Evolutionary conservation across 2,888 invertebrate genomes (phyloP), one percentile per base, ranked within the genome.

Genomic region (Luffia ferchaultella): DNA sequence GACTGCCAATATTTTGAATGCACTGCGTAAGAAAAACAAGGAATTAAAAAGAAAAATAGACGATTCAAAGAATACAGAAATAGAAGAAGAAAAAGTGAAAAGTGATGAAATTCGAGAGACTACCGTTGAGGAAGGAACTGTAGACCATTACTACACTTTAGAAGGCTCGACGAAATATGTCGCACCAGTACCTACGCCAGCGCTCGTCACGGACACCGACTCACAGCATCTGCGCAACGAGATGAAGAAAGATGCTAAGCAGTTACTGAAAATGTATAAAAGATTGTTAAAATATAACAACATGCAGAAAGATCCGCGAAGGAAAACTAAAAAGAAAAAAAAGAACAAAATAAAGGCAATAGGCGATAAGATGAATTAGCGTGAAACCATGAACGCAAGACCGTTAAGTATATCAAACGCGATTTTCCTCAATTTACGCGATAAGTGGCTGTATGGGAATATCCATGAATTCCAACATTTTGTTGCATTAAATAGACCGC

Each of bases 21-120:
- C 87, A 16, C 66, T 88, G n/a, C 71, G 89, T 53, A 87, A 87
- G 58, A 88, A 88, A 62, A 86, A 87, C 56, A 80, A 64, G 58
- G 73, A 84, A 52, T 56, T 85, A 1, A 84, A 83, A 56, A 73
- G 64, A 53, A 82, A 76, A 50, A 55, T 84, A 45, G 67, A 68
- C 55, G 67, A 75, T 48, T 62, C 65, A 9, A 72, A 70, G 53
- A 56, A 51, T 16, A 50, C n/a, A n/a, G n/a, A 49, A 16, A 42
- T 12, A 30, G 41, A 50, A 19, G 47, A 48, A 16, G 16, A 16
- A 44, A 18, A 16, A n/a, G n/a, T n/a, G n/a, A n/a, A n/a, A n/a
- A 16, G 5, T 18, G 50, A 45, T 16, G 30, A 45, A 1, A 17
- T 9, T 30, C 12, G 30, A 7, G 12, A 7, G 5, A 30, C 30